Conservation (phyloP, 1,140 invertebrate genomes). For the Bilobella aurantiaca region DNA sequence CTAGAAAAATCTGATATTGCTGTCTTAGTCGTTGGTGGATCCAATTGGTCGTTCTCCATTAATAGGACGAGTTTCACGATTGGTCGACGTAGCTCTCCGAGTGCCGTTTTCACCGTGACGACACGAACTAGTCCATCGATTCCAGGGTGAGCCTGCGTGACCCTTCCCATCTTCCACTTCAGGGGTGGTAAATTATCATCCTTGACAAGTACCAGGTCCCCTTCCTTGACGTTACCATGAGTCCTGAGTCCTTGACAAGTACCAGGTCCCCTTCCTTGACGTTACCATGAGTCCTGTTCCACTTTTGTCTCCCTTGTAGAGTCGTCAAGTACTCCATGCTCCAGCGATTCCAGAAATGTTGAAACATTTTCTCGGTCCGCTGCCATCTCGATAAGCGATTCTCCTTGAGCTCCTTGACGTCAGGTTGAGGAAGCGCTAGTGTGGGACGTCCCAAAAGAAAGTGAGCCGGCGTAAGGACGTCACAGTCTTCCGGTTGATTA, state of each 20-base stretch:
- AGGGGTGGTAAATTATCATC: slow-evolving; percentile 35
- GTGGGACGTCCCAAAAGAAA: slow-evolving; percentile 39
- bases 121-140: slow-evolving; percentile 35
- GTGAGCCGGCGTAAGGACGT: slow-evolving; percentile 37
- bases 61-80: slow-evolving; percentile 1
- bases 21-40: background rate
- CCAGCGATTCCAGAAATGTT: slow-evolving; percentile 39
- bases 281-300: slow-evolving; percentile 20
- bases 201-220: slow-evolving; percentile 31
- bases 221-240: slow-evolving; percentile 10
- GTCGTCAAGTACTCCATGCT: slow-evolving; percentile 34
- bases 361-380: slow-evolving; percentile 30
- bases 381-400: slow-evolving; percentile 30
- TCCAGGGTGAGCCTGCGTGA: slow-evolving; percentile 35
- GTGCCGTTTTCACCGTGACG: slow-evolving; percentile 33
- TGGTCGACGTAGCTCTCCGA: slow-evolving; percentile 15
- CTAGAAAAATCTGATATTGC: background rate
- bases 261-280: slow-evolving; percentile 21
- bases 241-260: slow-evolving; percentile 36
- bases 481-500: slow-evolving; percentile 35
- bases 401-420: slow-evolving; percentile 11
- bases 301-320: slow-evolving; percentile 25
- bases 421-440: slow-evolving; percentile 25
- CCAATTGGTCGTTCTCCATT: background rate
- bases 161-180: slow-evolving; percentile 37